Evolutionary conservation across 2,888 invertebrate genomes (phyloP).

Genomic region (Deladenus siricidicola): DNA sequence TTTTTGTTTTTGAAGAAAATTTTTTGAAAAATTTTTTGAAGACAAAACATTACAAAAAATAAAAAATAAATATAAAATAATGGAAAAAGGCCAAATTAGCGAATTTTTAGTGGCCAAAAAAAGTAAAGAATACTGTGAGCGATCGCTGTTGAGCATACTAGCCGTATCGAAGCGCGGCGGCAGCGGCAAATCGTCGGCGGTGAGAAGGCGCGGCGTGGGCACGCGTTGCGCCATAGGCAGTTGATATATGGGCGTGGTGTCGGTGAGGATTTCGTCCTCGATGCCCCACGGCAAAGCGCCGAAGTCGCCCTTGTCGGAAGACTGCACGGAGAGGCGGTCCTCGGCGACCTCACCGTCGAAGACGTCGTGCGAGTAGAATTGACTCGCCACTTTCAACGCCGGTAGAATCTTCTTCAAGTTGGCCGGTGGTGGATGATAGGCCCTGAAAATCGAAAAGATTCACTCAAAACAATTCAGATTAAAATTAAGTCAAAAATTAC

Average conservation of each 20-base stretch:
- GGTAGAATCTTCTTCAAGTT: neutral
- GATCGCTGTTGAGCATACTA: neutral
- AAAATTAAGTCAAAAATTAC: too few relatives aligned
- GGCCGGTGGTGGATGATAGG: slow-evolving; percentile 13
- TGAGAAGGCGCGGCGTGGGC: slow-evolving; percentile 7
- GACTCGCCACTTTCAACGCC: slow-evolving; percentile 14
- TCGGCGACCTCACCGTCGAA: slow-evolving; percentile 24
- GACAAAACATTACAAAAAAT: too few relatives aligned
- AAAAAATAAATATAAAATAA: too few relatives aligned
- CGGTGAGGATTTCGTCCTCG: slow-evolving; percentile 12
- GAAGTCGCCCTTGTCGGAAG: slow-evolving; percentile 14
- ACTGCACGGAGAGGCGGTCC: slow-evolving; percentile 23
- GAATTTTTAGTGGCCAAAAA: too few relatives aligned
- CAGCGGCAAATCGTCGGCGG: slow-evolving; percentile 5
- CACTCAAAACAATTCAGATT: too few relatives aligned
- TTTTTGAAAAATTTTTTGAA: too few relatives aligned
- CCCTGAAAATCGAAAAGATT: too few relatives aligned
- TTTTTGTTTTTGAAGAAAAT: too few relatives aligned
- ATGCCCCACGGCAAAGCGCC: slow-evolving; percentile 5
- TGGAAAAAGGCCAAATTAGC: too few relatives aligned
- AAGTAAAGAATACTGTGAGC: neutral
- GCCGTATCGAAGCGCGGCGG: neutral
- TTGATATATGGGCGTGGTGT: neutral
- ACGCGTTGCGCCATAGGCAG: neutral
- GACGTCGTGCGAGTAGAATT: slow-evolving; percentile 11